Evolutionary conservation across 92 coral and sea anemone genomes (phyloP), one percentile per base, ranked within the genome.

Genomic region (Diadumene lineata): DNA sequence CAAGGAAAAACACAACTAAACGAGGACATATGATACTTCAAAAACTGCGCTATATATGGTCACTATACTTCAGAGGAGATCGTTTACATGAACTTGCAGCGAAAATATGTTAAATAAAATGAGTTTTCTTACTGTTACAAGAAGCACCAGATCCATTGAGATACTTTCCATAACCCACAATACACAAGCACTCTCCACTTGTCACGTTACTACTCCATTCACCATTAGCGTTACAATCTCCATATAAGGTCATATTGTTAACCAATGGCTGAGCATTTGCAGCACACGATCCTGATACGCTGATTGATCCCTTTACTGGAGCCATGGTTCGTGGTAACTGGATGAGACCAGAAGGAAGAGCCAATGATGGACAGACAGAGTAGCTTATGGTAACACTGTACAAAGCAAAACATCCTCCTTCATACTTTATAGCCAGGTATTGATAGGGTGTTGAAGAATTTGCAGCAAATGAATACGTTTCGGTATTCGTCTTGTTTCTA

Each of bases 401-500:
- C 27, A 89, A 31, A 6, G 25, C 32, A 6, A 80, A 46, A 55
- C 94, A 89, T 0, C 87, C 81, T 17, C 94, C 94, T 67, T 60
- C 67, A 51, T 79, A 87, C 11, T 75, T 88, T 38, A 89, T 55
- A 11, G 87, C 91, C 53, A 89, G 44, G 70, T 74, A 82, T 6
- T 82, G 79, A 16, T 68, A 24, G 31, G 84, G 69, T 19, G 78
- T 68, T 33, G 74, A 34, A 64, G 68, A 57, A 27, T 75, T 58
- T 27, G 85, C 56, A 18, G 66, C 29, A 17, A 88, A 64, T 0
- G 85, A 60, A 24, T 75, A 43, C n/a, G 19, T n/a, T 8, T 58
- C 77, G 34, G 43, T n/a, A 16, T 33, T 64, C 30, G 50, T 44
- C 2, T 33, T 32, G 4, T 26, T 15, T 65, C 60, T 43, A 50